phyloP scores from a whole-genome alignment of 2,888 invertebrate genomes.

The Coelopa pilipes region DNA sequence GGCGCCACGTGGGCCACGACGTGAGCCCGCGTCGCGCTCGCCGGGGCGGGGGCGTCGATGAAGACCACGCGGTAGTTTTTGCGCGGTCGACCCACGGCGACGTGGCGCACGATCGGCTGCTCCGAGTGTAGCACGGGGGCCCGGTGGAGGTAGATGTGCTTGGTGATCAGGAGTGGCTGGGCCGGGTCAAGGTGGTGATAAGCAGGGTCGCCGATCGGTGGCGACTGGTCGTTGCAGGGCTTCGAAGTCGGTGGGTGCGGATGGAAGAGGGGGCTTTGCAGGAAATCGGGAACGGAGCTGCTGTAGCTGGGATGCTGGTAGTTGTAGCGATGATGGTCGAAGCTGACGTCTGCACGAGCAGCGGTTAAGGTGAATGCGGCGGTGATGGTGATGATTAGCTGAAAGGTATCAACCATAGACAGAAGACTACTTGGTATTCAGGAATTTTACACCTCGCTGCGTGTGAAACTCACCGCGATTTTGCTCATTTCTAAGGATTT shows the following conservation, averaged over 20 bases:
- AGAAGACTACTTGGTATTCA: background rate
- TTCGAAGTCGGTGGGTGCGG: constrained; percentile 54
- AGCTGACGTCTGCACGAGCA: constrained; percentile 59
- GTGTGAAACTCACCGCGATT: constrained; percentile 53
- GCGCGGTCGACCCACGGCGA: constrained; percentile 60
- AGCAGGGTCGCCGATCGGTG: constrained; percentile 31
- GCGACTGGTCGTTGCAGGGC: constrained; percentile 40
- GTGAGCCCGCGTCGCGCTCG: constrained; percentile 55
- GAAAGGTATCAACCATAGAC: constrained; percentile 1
- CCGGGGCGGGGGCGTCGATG: constrained; percentile 61
- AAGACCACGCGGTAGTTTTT: constrained; percentile 64
- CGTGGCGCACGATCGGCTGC: constrained; percentile 59
- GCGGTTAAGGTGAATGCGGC: constrained; percentile 46
- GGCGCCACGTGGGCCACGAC: constrained; percentile 62
- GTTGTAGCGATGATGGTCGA: constrained; percentile 57
- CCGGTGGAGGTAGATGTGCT: constrained; percentile 63
- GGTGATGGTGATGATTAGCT: constrained; percentile 54
- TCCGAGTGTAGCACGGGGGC: constrained; percentile 64
- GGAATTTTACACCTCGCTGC: background rate
- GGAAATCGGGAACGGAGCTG: constrained; percentile 44
- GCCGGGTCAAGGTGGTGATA: constrained; percentile 50
- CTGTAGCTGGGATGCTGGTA: constrained; percentile 51
- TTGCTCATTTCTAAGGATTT: constrained; percentile 49
- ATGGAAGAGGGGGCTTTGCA: constrained; percentile 38
- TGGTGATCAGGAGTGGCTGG: constrained; percentile 58